These are phyloP conservation scores for Drosophila repleta DNA, from an alignment of 1,140 invertebrate genomes.

Conservation along the genomic window DNA sequence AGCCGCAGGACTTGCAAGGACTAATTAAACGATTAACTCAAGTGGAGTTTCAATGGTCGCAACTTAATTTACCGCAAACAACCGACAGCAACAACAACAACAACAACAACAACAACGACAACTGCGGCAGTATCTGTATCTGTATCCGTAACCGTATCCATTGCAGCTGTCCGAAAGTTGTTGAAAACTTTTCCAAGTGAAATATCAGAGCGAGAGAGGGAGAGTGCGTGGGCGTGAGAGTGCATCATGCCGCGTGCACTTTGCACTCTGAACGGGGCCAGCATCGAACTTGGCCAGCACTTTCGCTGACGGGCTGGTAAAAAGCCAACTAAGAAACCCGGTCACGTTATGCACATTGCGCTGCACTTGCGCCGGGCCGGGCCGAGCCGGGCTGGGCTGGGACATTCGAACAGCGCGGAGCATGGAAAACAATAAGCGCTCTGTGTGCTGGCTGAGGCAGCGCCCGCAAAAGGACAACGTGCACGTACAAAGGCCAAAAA, in stretches of 20 bases:
- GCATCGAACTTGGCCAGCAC: conserved; percentile 32
- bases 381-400: no score
- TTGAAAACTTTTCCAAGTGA: conserved; percentile 77
- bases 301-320: conserved; percentile 41
- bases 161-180: conserved; percentile 75
- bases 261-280: conserved; percentile 23
- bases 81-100: conserved; percentile 21
- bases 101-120: conserved; percentile 8
- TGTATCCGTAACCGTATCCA: conserved; percentile 54
- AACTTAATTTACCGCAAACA: conserved; percentile 79
- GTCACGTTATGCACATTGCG: conserved; percentile 81
- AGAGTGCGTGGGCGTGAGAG: background rate
- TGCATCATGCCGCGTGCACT: conserved; percentile 41
- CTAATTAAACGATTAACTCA: conserved; percentile 80
- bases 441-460: background rate
- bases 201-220: conserved; percentile 48
- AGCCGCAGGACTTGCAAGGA: conserved; percentile 29
- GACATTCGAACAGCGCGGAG: conserved; percentile 13
- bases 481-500: conserved; percentile 79
- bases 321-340: conserved; percentile 78
- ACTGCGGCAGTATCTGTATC: conserved; percentile 12
- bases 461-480: conserved; percentile 49
- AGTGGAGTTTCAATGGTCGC: conserved; percentile 73
- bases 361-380: conserved; percentile 63
- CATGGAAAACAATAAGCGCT: conserved; percentile 58